A percentile compares a stretch with the other conserved stretches of the same genome.
phyloP scores from a whole-genome alignment of 2,888 invertebrate species.

The Mesoligia furuncula region DNA sequence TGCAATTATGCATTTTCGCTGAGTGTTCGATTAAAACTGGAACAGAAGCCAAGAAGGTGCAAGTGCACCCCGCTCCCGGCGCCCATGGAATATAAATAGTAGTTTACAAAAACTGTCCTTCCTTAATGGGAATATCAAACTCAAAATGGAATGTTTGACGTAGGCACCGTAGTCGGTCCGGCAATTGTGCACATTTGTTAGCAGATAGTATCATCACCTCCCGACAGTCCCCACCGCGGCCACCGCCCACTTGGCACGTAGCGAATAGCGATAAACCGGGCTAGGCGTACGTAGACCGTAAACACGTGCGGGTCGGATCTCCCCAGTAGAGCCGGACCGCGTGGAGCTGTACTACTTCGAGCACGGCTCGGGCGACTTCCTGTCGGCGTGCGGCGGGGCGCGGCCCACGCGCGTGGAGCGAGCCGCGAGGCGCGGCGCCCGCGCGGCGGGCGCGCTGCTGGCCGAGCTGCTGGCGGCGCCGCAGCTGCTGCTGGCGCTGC shows the following conservation, averaged over 20 bases:
- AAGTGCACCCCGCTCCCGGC: no score
- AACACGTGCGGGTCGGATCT: background rate
- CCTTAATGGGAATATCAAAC: background rate
- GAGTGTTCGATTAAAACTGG: background rate
- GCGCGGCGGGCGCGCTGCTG: conserved; percentile 90
- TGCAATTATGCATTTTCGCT: background rate
- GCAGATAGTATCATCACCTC: background rate
- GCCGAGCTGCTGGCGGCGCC: conserved; percentile 91
- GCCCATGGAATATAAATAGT: no score
- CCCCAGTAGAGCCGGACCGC: conserved; percentile 72
- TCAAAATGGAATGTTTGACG: background rate
- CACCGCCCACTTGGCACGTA: background rate
- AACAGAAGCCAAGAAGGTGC: background rate
- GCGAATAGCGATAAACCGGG: background rate
- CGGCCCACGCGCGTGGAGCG: conserved; percentile 63
- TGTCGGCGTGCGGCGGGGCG: conserved; percentile 65
- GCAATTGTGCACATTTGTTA: background rate
- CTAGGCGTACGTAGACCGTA: background rate
- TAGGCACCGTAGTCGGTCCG: background rate
- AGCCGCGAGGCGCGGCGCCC: conserved; percentile 73
- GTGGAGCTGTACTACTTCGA: conserved; percentile 81
- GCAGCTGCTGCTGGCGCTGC: conserved; percentile 82
- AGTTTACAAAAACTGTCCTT: no score
- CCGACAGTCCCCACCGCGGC: background rate
- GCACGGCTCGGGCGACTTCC: conserved; percentile 69